Base-by-base conservation (phyloP, 1,140 invertebrate species). In the Lasioglossum baleicum region DNA sequence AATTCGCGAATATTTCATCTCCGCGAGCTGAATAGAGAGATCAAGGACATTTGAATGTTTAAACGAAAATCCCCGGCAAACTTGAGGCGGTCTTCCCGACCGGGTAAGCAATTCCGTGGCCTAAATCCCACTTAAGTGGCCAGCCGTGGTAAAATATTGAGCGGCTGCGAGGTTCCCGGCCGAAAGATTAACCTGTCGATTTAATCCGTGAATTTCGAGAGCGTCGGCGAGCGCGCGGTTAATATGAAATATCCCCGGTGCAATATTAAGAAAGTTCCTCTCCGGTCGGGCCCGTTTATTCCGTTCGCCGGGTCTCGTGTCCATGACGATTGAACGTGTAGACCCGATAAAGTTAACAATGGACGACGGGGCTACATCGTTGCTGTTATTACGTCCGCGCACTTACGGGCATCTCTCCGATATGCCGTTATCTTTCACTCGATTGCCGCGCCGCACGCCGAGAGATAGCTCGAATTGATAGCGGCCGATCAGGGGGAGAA, bases 391-490 rank as follows among this genome's bases (percentile, higher is more conserved):
- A 53, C 53, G 35, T n/a, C 17, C 20, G 15, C 64, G 7, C 67
- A 15, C 65, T 60, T n/a, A 69, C 69, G 31, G 22, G 7, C 42
- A 40, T 63, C 70, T 40, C 35, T 35, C 35, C 69, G 61, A 79
- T 73, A 79, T 73, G 65, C 42, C 60, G 69, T 79, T 79, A 65
- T 58, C 69, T 73, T 61, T 73, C 61, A 65, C 51, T 61, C 20
- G 22, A n/a, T 7, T 7, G 8, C 35, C 35, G 35, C 35, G 35
- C 35, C 35, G 35, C 26, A 26, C 13, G 44, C 44, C 2, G 2
- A 10, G 22, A 17, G 76, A 73, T 65, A 48, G n/a, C 22, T 65
- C 8, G 67, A 75, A 84, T 84, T 74, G 67, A 84, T 83, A 83
- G 51, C 35, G 56, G 35, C 51, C 15, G 22, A 70, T 53, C 66